Percentiles rank a stretch among this genome's conserved stretches.
Conservation (phyloP, 2,888 invertebrate genomes). For the Rhopalosiphum nymphaeae region DNA sequence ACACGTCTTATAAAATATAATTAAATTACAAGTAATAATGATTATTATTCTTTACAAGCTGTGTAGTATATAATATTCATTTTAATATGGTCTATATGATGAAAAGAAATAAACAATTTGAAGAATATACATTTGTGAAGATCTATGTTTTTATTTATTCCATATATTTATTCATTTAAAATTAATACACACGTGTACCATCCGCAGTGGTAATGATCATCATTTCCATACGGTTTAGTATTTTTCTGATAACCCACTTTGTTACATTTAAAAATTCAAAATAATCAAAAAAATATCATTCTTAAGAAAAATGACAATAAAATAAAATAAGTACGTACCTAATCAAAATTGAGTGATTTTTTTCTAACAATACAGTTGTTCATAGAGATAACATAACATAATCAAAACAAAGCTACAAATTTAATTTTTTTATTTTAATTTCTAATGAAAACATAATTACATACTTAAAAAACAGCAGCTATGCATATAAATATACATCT, state of each 20-base stretch:
- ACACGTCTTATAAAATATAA: background rate
- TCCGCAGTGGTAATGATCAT: background rate
- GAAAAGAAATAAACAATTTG: background rate
- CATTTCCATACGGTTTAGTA: background rate
- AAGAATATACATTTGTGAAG: background rate
- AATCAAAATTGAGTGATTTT: background rate
- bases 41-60: background rate
- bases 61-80: background rate
- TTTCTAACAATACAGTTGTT: background rate
- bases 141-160: background rate
- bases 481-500: background rate
- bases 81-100: background rate
- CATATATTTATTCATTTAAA: background rate
- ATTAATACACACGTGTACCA: background rate
- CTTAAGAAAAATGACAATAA: background rate
- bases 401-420: background rate
- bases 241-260: background rate
- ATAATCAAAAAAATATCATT: background rate
- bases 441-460: background rate
- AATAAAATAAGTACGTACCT: background rate
- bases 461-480: background rate
- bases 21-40: background rate
- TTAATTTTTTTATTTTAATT: background rate
- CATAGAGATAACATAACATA: background rate
- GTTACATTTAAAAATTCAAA: background rate